Evolutionary conservation across 2,888 invertebrate species (phyloP), one percentile per base, ranked within the genome.

Genomic region (Perithous albicinctus): DNA sequence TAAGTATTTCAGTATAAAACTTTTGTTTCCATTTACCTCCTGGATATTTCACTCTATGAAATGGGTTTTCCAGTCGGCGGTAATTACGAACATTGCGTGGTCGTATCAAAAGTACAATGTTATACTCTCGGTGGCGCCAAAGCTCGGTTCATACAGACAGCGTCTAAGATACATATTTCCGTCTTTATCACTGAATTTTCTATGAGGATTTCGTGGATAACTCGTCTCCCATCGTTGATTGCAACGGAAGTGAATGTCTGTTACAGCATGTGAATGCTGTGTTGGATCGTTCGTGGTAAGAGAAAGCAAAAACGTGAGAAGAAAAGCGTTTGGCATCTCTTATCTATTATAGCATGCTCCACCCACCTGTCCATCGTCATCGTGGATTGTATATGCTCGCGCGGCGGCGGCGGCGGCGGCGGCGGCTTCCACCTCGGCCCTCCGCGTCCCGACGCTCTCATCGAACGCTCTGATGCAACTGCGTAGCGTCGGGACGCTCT

Each of bases 401-500:
- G 41, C n/a, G 41, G 35, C 29, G n/a, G n/a, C n/a, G n/a, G n/a
- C n/a, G n/a, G n/a, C n/a, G n/a, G n/a, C n/a, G 43, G 61, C 56
- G 67, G 73, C 59, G 70, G 69, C 51, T 67, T 63, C 26, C 70
- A 48, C 41, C 70, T 74, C 69, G 64, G 56, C 0, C 29, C 26
- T 38, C 70, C 56, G 66, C 83, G 73, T 41, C 26, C 20, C 64
- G n/a, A 67, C 43, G 26, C 73, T 70, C 67, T 85, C 85, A 86
- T 87, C 88, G 86, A 88, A 86, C 86, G 88, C 85, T 89, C 89
- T 90, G 91, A 90, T 90, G 91, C 89, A 91, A 91, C 90, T 91
- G 91, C 91, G 91, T 91, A 91, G 90, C 89, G 89, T 90, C 90
- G 89, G 91, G 90, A 91, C 90, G 89, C 87, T n/a, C n/a, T 85